Conservation (phyloP, 1,140 invertebrate species). For the Mesaphorura yosii region DNA sequence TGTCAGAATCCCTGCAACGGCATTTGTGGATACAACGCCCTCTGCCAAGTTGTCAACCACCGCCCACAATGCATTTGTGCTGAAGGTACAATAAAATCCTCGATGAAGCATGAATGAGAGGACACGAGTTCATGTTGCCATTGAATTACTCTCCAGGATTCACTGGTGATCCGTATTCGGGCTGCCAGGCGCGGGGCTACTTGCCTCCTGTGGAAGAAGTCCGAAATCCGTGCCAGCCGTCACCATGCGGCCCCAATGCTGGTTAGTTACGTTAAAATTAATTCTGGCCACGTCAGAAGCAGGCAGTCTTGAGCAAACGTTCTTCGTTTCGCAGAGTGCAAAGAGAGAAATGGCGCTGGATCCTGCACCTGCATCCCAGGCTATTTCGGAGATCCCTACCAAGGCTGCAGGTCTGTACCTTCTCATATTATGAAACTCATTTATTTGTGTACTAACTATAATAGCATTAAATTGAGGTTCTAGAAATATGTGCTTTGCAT, state of each 20-base stretch:
- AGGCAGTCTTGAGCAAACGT: too few species aligned
- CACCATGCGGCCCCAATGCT: conserved; percentile 37
- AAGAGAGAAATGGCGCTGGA: conserved; percentile 11
- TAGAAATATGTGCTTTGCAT: too few species aligned
- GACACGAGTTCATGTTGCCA: too few species aligned
- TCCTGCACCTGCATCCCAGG: conserved; percentile 46
- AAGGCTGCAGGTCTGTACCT: conserved; percentile 39
- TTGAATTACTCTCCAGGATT: conserved; percentile 35
- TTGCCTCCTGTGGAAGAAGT: conserved; percentile 37
- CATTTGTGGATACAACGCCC: conserved; percentile 53
- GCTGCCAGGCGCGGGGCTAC: conserved; percentile 48
- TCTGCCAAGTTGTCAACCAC: conserved; percentile 33
- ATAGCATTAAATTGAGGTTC: too few species aligned
- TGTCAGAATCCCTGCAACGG: conserved; percentile 60
- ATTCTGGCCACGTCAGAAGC: too few species aligned
- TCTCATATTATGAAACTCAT: too few species aligned
- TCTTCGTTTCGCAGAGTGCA: too few species aligned
- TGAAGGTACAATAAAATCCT: too few species aligned
- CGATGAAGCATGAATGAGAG: too few species aligned
- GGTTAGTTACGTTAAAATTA: too few species aligned
- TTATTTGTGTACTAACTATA: too few species aligned
- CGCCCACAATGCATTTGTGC: conserved; percentile 35
- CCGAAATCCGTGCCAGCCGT: conserved; percentile 44
- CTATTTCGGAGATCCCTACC: conserved; percentile 64
- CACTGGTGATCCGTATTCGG: conserved; percentile 59